Evolutionary conservation across 2,888 invertebrate species (phyloP), one percentile per base, ranked within the genome.

Genomic region (Leptinotarsa rubiginosa): DNA sequence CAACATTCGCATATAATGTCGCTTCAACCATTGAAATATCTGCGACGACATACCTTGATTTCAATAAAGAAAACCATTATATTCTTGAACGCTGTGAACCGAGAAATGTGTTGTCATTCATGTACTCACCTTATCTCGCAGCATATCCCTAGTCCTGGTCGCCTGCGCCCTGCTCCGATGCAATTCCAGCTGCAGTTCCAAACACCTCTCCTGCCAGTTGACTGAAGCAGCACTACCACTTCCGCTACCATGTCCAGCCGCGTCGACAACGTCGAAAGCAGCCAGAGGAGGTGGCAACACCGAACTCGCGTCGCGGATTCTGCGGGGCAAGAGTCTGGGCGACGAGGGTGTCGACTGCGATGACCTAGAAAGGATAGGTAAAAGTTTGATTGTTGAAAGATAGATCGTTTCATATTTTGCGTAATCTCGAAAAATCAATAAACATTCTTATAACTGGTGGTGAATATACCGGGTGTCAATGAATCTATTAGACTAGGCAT

Each of bases 171-270:
- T 92, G 85, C 95, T 96, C 79, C 96, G 90, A 85, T 96, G 96
- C 81, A 97, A 88, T 86, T 97, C 96, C 83, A 95, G 88, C 87
- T 97, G 96, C 81, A 97, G 88, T 86, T 95, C 94, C 83, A 96
- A 87, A 85, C 96, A 97, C 73, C 95, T 90, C 88, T 96, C 96
- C 88, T 96, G 95, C 97, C 96, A 97, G 88, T 96, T 95, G 84
- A 95, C 88, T 84, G 86, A 68, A 65, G 86, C 84, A 59, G 77
- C 78, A 65, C 65, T 75, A 84, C 79, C 25, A 84, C 85, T 52
- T 50, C 59, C 74, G 25, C 72, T 70, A 72, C 74, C 64, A 72
- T 75, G 77, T 83, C 85, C 89, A 12, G 85, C 85, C 88, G 86
- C 87, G 88, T 85, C 86, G 90, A 84, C 74, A 50, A 73, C 74